Evolutionary conservation across 2,888 invertebrate species (phyloP), one percentile per base, ranked within the genome.

Genomic region (Blastobasis adustella): DNA sequence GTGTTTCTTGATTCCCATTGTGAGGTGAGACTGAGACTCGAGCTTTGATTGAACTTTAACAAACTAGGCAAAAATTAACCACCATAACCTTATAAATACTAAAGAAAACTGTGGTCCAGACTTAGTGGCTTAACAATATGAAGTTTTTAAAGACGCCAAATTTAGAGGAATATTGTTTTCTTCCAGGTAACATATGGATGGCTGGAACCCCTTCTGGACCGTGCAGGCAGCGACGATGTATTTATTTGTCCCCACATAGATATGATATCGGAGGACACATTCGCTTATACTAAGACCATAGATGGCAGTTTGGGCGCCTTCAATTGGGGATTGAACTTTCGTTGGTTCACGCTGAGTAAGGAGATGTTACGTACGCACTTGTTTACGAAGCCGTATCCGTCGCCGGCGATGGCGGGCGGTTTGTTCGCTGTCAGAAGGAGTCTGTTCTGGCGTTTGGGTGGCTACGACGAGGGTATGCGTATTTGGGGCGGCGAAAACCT

Each of bases 401-500:
- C 96, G 0, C 97, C 97, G 0, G 94, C 97, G 0, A 98, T 98
- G 97, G 98, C 98, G 0, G 98, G 98, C 0, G 98, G 98, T 0
- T 83, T 98, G n/a, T 98, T 97, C 74, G 93, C 96, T 0, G 96
- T 98, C 56, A 92, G 96, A 60, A 92, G 92, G 62, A 91, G 93
- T 49, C 95, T 96, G 62, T 98, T 98, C 72, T 96, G 95, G 85
- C 92, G 96, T 58, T 82, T 96, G 10, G 98, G 98, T 0, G 90
- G 91, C 6, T 93, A 93, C 61, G 93, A 93, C 60, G 91, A 92
- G 64, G 89, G 90, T 9, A 93, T 93, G 93, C 91, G 93, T 63
- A 97, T 98, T 55, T 99, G 99, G 99, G 99, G 99, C 5, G 99
- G 98, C 0, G 99, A 99, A 80, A 99, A 99, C 80, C 90, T 99